These are phyloP conservation scores for Axea sp. DNA, from an alignment of 2,888 invertebrate species.

Conservation along the genomic window DNA sequence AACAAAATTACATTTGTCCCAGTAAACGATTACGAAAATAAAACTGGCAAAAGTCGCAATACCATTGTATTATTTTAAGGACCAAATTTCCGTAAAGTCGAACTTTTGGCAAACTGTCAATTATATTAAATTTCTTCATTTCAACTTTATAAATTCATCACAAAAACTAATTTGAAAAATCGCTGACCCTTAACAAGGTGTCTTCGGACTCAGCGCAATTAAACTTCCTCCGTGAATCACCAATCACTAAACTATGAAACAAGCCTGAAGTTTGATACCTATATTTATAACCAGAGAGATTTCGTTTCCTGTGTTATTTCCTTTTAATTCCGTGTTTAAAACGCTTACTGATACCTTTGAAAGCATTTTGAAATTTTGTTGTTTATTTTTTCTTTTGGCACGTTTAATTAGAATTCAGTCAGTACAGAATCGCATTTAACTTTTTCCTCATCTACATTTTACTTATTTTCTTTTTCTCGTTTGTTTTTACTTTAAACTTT, in stretches of 20 bases:
- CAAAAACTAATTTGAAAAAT: conserved; percentile 48
- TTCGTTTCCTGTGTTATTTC: conserved; percentile 24
- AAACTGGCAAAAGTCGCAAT: neutral
- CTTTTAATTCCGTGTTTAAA: conserved; percentile 5
- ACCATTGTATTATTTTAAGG: conserved; percentile 1
- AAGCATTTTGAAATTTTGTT: conserved; percentile 69
- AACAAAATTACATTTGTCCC: too few relatives aligned
- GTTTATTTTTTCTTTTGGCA: conserved; percentile 72
- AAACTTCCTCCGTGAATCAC: conserved; percentile 40
- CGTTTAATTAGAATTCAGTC: conserved; percentile 78
- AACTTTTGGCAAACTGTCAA: conserved; percentile 9
- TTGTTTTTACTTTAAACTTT: conserved; percentile 8
- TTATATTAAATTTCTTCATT: too few relatives aligned
- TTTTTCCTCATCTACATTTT: conserved; percentile 63
- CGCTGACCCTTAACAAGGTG: conserved; percentile 52
- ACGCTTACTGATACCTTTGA: conserved; percentile 66
- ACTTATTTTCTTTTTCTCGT: conserved; percentile 22
- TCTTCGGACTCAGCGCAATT: conserved; percentile 38
- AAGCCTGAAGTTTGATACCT: conserved; percentile 54
- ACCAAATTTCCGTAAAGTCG: too few relatives aligned
- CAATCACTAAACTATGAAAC: conserved; percentile 57
- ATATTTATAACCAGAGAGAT: conserved; percentile 40
- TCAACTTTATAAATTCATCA: too few relatives aligned
- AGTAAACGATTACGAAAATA: too few relatives aligned
- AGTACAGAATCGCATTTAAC: conserved; percentile 74